A percentile compares a stretch with the other conserved stretches of the same genome.
These are phyloP conservation scores for Calosoma granatense DNA, from an alignment of 1,140 invertebrate species.

Conservation along the genomic window DNA sequence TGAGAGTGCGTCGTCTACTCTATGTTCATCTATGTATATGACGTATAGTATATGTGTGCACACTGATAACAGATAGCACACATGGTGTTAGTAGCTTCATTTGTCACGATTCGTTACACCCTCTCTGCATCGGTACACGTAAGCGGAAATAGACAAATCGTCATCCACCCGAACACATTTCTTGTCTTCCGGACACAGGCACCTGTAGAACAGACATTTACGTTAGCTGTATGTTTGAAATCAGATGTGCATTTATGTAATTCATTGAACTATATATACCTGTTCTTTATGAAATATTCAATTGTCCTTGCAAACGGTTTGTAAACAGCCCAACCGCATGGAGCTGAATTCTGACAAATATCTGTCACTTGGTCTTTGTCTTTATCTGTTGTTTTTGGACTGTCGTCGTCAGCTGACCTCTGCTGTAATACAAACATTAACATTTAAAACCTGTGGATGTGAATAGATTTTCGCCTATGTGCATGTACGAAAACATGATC, in stretches of 20 bases:
- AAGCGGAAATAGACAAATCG: conserved; percentile 45
- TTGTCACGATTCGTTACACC: not conserved
- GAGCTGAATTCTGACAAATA: conserved; percentile 35
- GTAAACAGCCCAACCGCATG: conserved; percentile 56
- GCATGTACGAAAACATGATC: not conserved
- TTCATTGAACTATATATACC: conserved; percentile 33
- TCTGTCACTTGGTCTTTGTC: not conserved
- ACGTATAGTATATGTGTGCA: too few relatives aligned
- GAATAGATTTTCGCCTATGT: too few relatives aligned
- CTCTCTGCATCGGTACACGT: conserved; percentile 43
- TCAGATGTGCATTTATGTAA: too few relatives aligned
- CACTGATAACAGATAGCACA: too few relatives aligned
- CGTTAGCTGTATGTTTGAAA: conserved; percentile 6
- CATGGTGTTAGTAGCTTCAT: not conserved
- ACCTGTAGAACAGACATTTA: conserved; percentile 38
- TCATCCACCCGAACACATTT: conserved; percentile 44
- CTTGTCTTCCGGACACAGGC: conserved; percentile 38
- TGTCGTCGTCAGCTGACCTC: not conserved
- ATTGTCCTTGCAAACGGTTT: conserved; percentile 37
- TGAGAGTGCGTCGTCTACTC: too few relatives aligned
- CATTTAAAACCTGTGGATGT: too few relatives aligned
- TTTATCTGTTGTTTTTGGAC: too few relatives aligned
- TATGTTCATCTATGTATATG: too few relatives aligned
- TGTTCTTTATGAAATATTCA: conserved; percentile 47
- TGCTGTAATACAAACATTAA: not conserved